Base-by-base conservation (phyloP, 2,888 invertebrate species). In the Augochlorella aurata region DNA sequence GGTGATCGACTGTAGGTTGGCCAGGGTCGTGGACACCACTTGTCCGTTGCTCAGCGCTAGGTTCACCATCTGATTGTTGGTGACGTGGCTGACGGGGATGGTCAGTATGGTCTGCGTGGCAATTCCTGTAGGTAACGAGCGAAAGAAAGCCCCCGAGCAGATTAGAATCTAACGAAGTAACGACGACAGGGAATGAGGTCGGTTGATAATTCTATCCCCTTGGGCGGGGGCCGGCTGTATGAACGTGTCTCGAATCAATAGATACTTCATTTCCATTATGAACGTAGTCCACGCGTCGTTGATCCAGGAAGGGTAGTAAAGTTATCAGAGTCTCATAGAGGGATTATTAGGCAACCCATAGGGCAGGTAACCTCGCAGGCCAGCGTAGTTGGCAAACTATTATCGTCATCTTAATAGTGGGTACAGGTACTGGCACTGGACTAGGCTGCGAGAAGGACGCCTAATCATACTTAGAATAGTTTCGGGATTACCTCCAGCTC, bases 51-150 rank as follows among this genome's bases (percentile, higher is more conserved):
- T 97, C 85, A 97, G 95, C 8, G 97, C 97, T 90, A 97, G 94
- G 93, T 97, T 97, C 47, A 97, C 96, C 96, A 97, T 96, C 92
- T 95, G 95, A 91, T 95, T 95, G 89, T 94, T 94, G 94, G 97
- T 97, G 87, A 97, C 97, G 94, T 97, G 97, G 94, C 97, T 97
- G 82, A 98, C 97, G 76, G 98, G 98, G 93, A 99, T 98, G 87
- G 98, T 98, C 90, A 99, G 95, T 92, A 99, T 98, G 91, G 98
- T 98, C 94, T 99, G 99, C 73, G 98, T 97, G 75, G 98, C 98
- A 93, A 98, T 97, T 89, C 98, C 98, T 98, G 94, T 66, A 47
- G 24, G 9, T 58, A 58, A 58, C 38, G 63, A 18, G 38, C 18
- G 18, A 63, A 63, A 63, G 38, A 63, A 63, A 63, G 18, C 7